A percentile compares a stretch with the other conserved stretches of the same genome.
Evolutionary conservation across 2,113 vertebrate species (phyloP).

Genomic region (Lophochroa leadbeateri): DNA sequence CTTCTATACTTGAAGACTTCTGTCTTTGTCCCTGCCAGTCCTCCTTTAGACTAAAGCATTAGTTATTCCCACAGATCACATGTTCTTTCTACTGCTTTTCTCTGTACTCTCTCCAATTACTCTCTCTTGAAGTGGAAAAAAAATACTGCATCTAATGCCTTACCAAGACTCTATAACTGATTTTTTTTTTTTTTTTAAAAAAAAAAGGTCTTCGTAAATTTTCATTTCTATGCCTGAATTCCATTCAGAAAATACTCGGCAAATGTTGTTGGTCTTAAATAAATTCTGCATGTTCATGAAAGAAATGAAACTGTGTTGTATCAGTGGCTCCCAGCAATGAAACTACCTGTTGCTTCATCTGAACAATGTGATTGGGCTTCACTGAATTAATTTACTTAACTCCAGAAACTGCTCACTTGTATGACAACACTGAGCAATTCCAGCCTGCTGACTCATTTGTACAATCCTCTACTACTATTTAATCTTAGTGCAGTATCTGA

Average conservation of each 20-base stretch:
- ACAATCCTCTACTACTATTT: neutral
- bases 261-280: neutral
- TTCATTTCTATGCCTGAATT: too few relatives aligned
- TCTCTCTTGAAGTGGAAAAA: neutral
- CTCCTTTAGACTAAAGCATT: neutral
- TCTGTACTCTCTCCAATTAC: neutral
- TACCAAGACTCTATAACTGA: neutral
- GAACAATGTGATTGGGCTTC: neutral
- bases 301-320: neutral
- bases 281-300: neutral
- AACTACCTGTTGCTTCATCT: neutral
- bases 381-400: constrained; percentile 18
- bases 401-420: neutral
- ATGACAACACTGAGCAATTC: neutral
- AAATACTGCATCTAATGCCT: neutral
- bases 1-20: neutral
- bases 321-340: neutral
- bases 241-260: too few relatives aligned
- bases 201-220: too few relatives aligned
- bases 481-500: neutral
- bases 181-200: too few relatives aligned
- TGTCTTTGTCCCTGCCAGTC: neutral
- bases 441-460: neutral
- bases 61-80: neutral
- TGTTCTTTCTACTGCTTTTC: neutral